These are phyloP conservation scores for Globodera rostochiensis DNA, from an alignment of 1,140 invertebrate genomes.

Conservation along the genomic window DNA sequence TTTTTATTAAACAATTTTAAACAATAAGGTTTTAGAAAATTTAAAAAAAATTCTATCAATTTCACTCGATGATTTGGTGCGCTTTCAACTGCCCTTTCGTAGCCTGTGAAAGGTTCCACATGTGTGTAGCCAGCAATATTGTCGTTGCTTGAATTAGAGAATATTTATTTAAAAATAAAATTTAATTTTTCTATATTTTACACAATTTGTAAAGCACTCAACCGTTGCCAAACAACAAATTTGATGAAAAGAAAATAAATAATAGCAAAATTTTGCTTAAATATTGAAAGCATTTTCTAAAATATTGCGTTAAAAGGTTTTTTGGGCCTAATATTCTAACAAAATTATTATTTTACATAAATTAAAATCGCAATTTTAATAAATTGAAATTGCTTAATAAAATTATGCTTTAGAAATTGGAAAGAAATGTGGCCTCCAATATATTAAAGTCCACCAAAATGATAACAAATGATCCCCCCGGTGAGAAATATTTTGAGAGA, in stretches of 20 bases:
- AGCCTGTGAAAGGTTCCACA: background rate
- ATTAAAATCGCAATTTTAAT: too few species aligned
- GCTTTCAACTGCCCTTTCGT: background rate
- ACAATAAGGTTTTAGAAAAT: background rate
- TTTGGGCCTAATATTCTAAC: background rate
- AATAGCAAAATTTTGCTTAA: background rate
- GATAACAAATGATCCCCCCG: too few species aligned
- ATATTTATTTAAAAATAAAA: too few species aligned
- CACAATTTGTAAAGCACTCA: background rate
- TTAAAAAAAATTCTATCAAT: background rate
- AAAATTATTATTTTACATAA: too few species aligned
- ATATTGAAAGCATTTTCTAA: background rate
- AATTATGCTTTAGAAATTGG: too few species aligned
- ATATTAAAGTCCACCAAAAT: too few species aligned
- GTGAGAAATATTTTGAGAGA: too few species aligned
- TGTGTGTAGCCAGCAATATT: background rate
- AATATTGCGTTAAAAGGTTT: too few species aligned
- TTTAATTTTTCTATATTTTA: too few species aligned
- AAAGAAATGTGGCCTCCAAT: too few species aligned
- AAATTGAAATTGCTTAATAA: too few species aligned
- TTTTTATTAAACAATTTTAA: too few species aligned
- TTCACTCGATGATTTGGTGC: background rate
- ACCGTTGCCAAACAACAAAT: background rate
- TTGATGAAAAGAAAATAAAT: background rate
- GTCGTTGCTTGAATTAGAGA: background rate